A percentile compares a stretch with the other conserved stretches of the same genome.
Evolutionary conservation across 1,140 invertebrate species (phyloP).

Genomic region (Caenorhabditis inopinata): DNA sequence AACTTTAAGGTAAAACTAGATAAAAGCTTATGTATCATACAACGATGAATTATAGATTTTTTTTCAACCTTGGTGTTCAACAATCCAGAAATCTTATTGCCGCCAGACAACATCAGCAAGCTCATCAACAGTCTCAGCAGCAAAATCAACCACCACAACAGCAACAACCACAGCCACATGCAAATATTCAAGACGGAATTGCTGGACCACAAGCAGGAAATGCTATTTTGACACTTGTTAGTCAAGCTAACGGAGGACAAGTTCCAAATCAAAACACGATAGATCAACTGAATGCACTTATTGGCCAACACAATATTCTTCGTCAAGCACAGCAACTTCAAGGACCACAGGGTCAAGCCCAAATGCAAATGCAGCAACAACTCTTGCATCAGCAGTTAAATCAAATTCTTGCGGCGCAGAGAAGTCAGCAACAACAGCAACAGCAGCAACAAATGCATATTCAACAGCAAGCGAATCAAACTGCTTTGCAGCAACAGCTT

Average conservation of each 20-base stretch:
- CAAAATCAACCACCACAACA: not conserved
- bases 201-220: not conserved
- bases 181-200: not conserved
- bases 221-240: not conserved
- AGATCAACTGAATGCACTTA: not conserved
- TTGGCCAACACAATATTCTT: not conserved
- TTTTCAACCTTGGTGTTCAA: not conserved
- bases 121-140: not conserved
- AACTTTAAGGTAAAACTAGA: not conserved
- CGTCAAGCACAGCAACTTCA: constrained; percentile 1
- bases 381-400: not conserved
- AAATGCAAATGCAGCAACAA: not conserved
- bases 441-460: not conserved
- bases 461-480: not conserved
- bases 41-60: not conserved
- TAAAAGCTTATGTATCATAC: not conserved
- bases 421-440: not conserved
- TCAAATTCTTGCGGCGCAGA: not conserved
- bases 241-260: not conserved
- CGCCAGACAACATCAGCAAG: not conserved
- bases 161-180: not conserved
- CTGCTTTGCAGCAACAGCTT: not conserved
- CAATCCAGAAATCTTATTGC: not conserved
- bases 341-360: not conserved
- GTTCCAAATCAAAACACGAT: not conserved